Evolutionary conservation across 2,888 invertebrate species (phyloP).

Genomic region (Cheilosia variabilis): DNA sequence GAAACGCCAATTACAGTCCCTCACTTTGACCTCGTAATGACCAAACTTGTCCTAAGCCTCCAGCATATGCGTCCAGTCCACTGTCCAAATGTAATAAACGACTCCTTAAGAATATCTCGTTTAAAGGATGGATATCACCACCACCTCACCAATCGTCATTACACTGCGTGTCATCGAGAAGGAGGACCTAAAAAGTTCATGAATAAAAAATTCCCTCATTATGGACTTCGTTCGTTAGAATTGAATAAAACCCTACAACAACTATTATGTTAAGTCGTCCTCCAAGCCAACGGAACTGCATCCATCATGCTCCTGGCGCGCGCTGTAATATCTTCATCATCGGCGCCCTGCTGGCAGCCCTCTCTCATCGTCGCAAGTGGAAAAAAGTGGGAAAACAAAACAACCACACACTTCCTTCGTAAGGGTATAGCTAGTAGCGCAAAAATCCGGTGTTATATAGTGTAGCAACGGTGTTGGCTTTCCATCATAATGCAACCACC

Average conservation of each 20-base stretch:
- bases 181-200: constrained; percentile 40
- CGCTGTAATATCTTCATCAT: constrained; percentile 54
- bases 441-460: constrained; percentile 48
- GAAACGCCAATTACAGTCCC: too few species aligned
- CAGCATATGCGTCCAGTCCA: constrained; percentile 21
- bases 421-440: constrained; percentile 20
- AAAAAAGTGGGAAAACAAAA: constrained; percentile 9
- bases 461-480: constrained; percentile 42
- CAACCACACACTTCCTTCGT: constrained; percentile 34
- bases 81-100: constrained; percentile 53
- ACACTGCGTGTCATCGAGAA: neutral
- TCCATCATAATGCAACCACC: constrained; percentile 53
- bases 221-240: constrained; percentile 70
- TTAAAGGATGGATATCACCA: constrained; percentile 2
- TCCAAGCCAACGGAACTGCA: constrained; percentile 61
- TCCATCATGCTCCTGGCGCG: constrained; percentile 52
- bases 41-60: neutral
- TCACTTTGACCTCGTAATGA: neutral
- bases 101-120: constrained; percentile 10
- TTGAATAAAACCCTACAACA: constrained; percentile 71
- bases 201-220: constrained; percentile 75
- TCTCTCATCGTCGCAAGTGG: constrained; percentile 4
- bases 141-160: constrained; percentile 29
- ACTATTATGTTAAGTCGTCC: constrained; percentile 68
- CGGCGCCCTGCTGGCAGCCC: neutral